Evolutionary conservation across 2,888 invertebrate species (phyloP).

Genomic region (Agrotis ipsilon): DNA sequence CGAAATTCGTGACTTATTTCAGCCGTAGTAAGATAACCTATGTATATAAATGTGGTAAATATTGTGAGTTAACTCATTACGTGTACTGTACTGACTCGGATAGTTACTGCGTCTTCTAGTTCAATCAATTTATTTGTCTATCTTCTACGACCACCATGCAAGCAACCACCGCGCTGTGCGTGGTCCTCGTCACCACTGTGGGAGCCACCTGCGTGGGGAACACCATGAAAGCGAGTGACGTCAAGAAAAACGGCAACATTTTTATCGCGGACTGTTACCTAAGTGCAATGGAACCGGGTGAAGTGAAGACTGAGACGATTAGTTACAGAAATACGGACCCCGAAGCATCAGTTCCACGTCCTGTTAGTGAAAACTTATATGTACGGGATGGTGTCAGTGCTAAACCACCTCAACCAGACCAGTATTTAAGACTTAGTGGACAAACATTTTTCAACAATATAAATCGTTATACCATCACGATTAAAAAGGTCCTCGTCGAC

Average conservation of each 20-base stretch:
- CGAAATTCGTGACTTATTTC: neutral
- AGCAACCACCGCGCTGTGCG: neutral
- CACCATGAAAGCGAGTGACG: neutral
- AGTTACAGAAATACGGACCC: conserved; percentile 5
- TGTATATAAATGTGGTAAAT: neutral
- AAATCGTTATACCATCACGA: conserved; percentile 5
- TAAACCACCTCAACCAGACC: neutral
- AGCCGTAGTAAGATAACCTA: conserved; percentile 5
- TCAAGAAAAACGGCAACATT: conserved; percentile 11
- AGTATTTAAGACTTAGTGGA: neutral
- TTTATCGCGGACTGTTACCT: conserved; percentile 22
- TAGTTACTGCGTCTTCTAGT: neutral
- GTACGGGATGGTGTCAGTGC: neutral
- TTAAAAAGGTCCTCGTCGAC: neutral
- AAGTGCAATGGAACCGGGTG: conserved; percentile 3
- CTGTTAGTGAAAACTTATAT: neutral
- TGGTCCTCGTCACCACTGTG: conserved; percentile 8
- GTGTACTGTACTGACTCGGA: neutral
- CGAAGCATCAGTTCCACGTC: neutral
- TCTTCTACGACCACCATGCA: neutral
- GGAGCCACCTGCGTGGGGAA: neutral
- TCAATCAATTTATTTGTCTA: neutral
- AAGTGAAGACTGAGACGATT: neutral
- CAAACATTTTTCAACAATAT: conserved; percentile 1
- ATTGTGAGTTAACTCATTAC: neutral